Evolutionary conservation across 2,113 vertebrate genomes (phyloP).

Genomic region (Pterocles orientalis): DNA sequence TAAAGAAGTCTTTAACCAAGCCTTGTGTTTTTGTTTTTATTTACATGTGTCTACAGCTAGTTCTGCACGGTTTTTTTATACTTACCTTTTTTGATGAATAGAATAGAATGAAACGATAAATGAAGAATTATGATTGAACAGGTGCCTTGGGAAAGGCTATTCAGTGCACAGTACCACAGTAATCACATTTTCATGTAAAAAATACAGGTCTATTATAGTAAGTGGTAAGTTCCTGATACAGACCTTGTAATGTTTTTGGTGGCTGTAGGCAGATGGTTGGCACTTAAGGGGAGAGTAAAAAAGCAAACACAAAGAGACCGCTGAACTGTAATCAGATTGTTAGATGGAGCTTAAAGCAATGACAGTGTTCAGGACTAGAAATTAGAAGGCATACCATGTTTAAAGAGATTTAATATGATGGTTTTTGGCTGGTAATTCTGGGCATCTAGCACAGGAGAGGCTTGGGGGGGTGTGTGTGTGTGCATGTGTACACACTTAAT

Average conservation of each 20-base stretch:
- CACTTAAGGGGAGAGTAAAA: constrained; percentile 33
- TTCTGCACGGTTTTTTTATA: not conserved
- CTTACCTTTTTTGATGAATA: not conserved
- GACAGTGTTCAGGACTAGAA: constrained; percentile 20
- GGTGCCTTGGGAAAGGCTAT: not conserved
- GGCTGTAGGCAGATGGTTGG: constrained; percentile 58
- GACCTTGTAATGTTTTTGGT: constrained; percentile 8
- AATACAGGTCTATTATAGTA: not conserved
- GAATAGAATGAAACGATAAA: not conserved
- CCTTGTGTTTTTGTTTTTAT: not conserved
- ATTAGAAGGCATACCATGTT: not conserved
- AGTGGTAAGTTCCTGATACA: not conserved
- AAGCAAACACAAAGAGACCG: constrained; percentile 24
- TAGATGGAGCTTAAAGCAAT: constrained; percentile 49
- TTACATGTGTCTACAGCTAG: not conserved
- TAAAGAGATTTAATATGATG: constrained; percentile 39
- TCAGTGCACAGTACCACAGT: not conserved
- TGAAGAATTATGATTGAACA: not conserved
- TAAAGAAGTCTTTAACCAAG: not conserved
- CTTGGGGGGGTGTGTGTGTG: not conserved
- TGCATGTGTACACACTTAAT: not conserved
- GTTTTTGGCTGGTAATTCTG: constrained; percentile 22
- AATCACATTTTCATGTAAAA: not conserved
- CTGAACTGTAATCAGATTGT: constrained; percentile 59
- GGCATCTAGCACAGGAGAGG: not conserved